Base-by-base conservation (phyloP, 53 echinoderm and acorn worm genomes). In the Apostichopus leukothele region DNA sequence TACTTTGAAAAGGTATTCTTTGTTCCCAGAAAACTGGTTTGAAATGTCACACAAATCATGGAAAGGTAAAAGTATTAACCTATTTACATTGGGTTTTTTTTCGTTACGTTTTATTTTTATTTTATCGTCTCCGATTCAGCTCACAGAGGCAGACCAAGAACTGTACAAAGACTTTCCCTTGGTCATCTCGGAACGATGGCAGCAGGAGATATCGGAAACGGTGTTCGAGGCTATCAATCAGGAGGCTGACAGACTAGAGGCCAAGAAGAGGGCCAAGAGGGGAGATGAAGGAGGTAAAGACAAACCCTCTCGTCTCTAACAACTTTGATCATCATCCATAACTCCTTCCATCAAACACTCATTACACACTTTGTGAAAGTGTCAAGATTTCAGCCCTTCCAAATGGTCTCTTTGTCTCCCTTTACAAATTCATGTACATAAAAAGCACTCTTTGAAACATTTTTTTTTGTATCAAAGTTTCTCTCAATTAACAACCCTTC, bases 201-300 rank as follows among this genome's bases (percentile, higher is more conserved):
- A 98, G 89, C 95, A 98, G 89, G 98, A 98, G 89, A 98, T 98
- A 22, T 95, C 98, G 9, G 98, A 98, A 92, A 98, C 98, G 20
- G 95, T 98, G 84, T 98, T 95, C 91, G 98, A 98, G 25, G 94
- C 98, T 52, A 94, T 98, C 90, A 98, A 98, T 86, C 84, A 91
- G 79, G 94, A 94, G 79, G 94, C 94, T 27, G 95, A 96, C 90
- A 90, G 91, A 78, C 75, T 90, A 16, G 98, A 95, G 86, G 93
- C 96, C 75, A 98, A 98, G 91, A 94, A 94, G 55, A 91, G 93
- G 75, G 94, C 94, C 74, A 98, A 98, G 96, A 94, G 94, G 88
- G 91, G 94, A 90, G 98, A 98, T 77, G 98, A 98, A 93, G 98
- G 96, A 89, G 94, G 98, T 98, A 63, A 88, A 39, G 39, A 39